Base-by-base conservation (phyloP, 2,888 invertebrate genomes). In the Biston betularia region DNA sequence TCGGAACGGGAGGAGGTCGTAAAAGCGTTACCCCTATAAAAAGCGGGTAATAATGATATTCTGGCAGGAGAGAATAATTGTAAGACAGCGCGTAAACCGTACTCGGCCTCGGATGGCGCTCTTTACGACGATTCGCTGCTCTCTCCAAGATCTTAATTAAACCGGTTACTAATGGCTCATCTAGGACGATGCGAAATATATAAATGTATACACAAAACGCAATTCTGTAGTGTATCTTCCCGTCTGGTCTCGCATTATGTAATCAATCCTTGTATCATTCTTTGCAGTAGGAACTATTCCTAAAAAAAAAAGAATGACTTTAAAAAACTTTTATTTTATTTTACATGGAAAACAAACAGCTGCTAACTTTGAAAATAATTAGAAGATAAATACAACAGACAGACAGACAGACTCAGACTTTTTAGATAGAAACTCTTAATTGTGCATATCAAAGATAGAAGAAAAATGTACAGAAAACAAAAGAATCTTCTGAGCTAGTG, bases 21-120 rank as follows among this genome's bases (percentile, higher is more conserved):
- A 87, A 89, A 84, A 87, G 81, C 78, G 78, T 77, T 77, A 82
- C 82, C 84, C 79, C 80, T 76, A 85, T 87, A 88, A 88, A 89
- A 88, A 84, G 67, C 75, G 76, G 71, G 85, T 83, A 81, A 84
- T 86, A 86, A 88, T 85, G 82, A 87, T 86, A 85, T 84, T 85
- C 81, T 75, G 78, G 79, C 72, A 80, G 78, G 82, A 83, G 84
- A 79, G 82, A 86, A 87, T 86, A 84, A 87, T 85, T 83, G 86
- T 85, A 82, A 79, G 80, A 84, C 82, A 82, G 75, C 78, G 80
- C 79, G 76, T 83, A 79, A 85, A 83, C 72, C 66, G 73, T 67
- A 71, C 69, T 69, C 74, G 69, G 72, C 69, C 71, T 73, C 70
- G 69, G 73, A 63, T 76, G 78, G 64, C 76, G 68, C 76, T 76